Evolutionary conservation across 2,888 invertebrate genomes (phyloP).

Genomic region (Alentia gelatinosa): DNA sequence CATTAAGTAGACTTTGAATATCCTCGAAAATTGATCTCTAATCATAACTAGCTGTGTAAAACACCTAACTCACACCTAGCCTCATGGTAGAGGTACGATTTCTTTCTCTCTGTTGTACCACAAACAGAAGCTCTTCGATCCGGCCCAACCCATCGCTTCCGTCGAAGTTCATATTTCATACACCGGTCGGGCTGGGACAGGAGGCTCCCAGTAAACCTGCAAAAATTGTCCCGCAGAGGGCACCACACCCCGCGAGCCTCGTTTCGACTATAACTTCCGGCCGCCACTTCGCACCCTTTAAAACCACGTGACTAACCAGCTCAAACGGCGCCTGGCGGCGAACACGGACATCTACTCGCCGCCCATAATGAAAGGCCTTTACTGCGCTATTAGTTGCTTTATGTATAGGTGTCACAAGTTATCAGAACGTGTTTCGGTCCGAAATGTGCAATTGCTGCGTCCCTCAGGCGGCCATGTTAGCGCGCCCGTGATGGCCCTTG

Average conservation of each 20-base stretch:
- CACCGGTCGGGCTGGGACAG: neutral
- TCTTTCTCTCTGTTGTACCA: neutral
- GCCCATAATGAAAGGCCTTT: conserved; percentile 36
- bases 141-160: neutral
- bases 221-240: conserved; percentile 32
- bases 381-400: conserved; percentile 35
- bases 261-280: conserved; percentile 37
- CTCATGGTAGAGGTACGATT: neutral
- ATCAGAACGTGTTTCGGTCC: conserved; percentile 15
- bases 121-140: neutral
- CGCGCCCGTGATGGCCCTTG: conserved; percentile 47
- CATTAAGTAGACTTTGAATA: no score
- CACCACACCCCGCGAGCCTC: neutral
- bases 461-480: conserved; percentile 28
- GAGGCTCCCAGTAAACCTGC: conserved; percentile 37
- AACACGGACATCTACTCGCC: conserved; percentile 34
- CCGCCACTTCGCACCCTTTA: conserved; percentile 13
- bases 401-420: conserved; percentile 52
- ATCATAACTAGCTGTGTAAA: no score
- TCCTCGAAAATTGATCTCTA: no score
- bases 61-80: no score
- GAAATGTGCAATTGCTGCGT: conserved; percentile 49
- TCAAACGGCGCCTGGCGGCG: neutral
- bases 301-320: conserved; percentile 43
- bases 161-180: conserved; percentile 48